Conservation (phyloP, 2,113 vertebrate genomes). For the Balaenoptera acutorostrata region DNA sequence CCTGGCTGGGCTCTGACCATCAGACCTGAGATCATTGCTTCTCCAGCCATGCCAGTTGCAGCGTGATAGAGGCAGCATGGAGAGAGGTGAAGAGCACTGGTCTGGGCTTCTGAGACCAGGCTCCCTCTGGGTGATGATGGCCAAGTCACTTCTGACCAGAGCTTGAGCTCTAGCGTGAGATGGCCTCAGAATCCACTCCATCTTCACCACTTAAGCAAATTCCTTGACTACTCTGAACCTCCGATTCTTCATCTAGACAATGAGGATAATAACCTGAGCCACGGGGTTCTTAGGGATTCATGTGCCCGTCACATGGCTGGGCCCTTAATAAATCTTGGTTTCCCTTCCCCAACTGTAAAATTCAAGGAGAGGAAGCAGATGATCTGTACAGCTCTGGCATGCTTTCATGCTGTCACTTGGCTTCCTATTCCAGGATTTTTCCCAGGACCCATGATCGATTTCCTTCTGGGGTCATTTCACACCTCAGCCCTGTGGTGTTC, state of each 20-base stretch:
- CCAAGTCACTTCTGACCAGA: neutral
- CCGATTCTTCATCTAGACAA: neutral
- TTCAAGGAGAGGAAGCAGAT: neutral
- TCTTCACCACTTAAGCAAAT: neutral
- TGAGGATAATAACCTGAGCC: neutral
- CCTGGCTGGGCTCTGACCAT: neutral
- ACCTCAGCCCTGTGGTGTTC: conserved; percentile 29
- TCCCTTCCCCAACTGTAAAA: neutral
- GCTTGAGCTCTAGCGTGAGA: neutral
- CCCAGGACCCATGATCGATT: conserved; percentile 31
- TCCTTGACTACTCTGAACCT: neutral
- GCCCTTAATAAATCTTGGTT: neutral
- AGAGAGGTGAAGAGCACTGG: no score
- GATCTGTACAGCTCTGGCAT: neutral
- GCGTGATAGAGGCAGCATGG: neutral
- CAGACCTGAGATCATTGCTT: neutral
- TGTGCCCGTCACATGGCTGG: neutral
- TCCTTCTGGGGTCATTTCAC: neutral
- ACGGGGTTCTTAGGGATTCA: neutral
- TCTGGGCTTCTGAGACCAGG: neutral
- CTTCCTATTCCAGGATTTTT: neutral
- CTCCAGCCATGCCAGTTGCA: neutral
- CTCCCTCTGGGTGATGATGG: neutral
- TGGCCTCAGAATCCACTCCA: neutral
- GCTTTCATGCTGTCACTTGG: neutral